Conservation (phyloP, 2,888 invertebrate genomes). For the Erebia aethiops region DNA sequence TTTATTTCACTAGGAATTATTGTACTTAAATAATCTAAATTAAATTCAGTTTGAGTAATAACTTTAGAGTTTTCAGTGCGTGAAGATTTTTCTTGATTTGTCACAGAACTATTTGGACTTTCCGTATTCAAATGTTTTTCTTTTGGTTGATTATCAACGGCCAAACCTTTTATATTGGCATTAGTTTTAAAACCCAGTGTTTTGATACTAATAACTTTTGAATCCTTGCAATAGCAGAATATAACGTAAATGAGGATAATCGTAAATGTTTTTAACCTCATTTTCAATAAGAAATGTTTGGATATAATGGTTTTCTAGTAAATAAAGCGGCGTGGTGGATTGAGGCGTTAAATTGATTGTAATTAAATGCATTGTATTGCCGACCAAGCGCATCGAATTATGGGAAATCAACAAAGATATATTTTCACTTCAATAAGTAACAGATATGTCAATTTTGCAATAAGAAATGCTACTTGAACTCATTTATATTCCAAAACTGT, state of each 20-base stretch:
- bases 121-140: not conserved
- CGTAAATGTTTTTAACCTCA: not conserved
- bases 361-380: conserved; percentile 38
- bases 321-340: conserved; percentile 23
- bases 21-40: not conserved
- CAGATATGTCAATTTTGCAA: not conserved
- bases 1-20: not conserved
- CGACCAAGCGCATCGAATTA: conserved; percentile 30
- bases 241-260: not conserved
- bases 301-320: conserved; percentile 3
- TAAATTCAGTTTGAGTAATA: not conserved
- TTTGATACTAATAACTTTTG: conserved; percentile 23
- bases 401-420: conserved; percentile 29
- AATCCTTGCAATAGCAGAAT: conserved; percentile 7
- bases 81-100: not conserved
- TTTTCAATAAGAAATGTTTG: conserved; percentile 12
- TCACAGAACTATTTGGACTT: not conserved
- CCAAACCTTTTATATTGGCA: not conserved
- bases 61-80: not conserved
- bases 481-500: not conserved
- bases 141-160: not conserved
- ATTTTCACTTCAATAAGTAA: not conserved
- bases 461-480: not conserved
- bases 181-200: conserved; percentile 8
- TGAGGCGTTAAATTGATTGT: conserved; percentile 33